Evolutionary conservation across 2,888 invertebrate genomes (phyloP).

Genomic region (Yponomeuta sedellus): DNA sequence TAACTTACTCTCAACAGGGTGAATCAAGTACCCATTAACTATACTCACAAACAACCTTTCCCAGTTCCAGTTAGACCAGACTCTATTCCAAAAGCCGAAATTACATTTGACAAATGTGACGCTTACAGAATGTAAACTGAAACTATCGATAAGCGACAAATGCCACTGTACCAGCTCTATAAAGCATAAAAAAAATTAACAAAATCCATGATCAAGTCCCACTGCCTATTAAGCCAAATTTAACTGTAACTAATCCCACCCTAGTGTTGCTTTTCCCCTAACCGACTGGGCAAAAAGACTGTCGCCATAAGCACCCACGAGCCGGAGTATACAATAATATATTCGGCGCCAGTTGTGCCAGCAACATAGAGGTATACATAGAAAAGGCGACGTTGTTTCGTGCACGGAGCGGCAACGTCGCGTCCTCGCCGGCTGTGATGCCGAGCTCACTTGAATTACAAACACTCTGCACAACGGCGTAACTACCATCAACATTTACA

Average conservation of each 20-base stretch:
- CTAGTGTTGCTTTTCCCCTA: conserved; percentile 40
- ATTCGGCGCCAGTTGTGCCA: conserved; percentile 76
- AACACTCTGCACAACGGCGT: conserved; percentile 38
- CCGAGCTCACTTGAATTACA: conserved; percentile 59
- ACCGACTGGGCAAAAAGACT: conserved; percentile 38
- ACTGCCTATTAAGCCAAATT: conserved; percentile 28
- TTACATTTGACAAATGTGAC: background rate
- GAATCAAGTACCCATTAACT: too few species aligned
- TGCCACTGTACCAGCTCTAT: conserved; percentile 1
- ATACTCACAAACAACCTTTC: too few species aligned
- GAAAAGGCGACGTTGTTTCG: conserved; percentile 54
- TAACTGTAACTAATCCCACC: conserved; percentile 36
- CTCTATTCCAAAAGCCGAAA: background rate
- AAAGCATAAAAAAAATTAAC: conserved; percentile 39
- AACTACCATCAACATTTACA: conserved; percentile 19
- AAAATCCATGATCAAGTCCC: conserved; percentile 30
- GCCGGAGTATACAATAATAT: conserved; percentile 73
- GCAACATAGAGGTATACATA: conserved; percentile 73
- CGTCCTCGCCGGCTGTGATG: conserved; percentile 54
- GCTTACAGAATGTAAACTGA: conserved; percentile 3
- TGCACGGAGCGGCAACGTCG: conserved; percentile 71
- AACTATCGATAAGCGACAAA: conserved; percentile 10
- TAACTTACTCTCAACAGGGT: too few species aligned
- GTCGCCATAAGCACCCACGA: conserved; percentile 56
- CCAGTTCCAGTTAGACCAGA: too few species aligned